Conservation (phyloP, 1,140 invertebrate genomes). For the Protaetia brevitarsis region DNA sequence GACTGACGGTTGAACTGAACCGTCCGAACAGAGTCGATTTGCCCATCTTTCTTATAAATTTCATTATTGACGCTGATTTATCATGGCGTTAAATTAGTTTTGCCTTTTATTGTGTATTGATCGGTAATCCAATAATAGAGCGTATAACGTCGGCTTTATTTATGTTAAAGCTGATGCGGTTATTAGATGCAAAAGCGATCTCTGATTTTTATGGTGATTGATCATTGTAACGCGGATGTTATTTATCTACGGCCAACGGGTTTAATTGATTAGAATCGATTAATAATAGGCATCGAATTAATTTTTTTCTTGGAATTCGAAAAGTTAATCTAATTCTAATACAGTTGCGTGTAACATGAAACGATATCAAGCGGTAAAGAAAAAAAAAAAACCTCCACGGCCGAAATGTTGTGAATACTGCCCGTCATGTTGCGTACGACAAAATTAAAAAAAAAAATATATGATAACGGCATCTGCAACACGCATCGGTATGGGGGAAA, state of each 20-base stretch:
- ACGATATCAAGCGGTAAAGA: neutral
- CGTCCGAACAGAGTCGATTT: neutral
- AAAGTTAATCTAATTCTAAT: too few species aligned
- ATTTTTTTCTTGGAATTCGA: too few species aligned
- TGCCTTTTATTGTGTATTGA: constrained; percentile 16
- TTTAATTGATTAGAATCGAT: too few species aligned
- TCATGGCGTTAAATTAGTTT: constrained; percentile 17
- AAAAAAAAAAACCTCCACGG: neutral
- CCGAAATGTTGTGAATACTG: neutral
- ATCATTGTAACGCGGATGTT: too few species aligned
- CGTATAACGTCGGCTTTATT: constrained; percentile 1
- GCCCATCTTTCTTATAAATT: neutral
- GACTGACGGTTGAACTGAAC: neutral
- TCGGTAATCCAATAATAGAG: constrained; percentile 5
- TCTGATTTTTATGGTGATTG: neutral
- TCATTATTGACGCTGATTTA: constrained; percentile 16
- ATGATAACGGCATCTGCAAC: neutral
- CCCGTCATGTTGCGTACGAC: constrained; percentile 22
- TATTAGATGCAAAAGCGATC: neutral
- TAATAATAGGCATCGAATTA: too few species aligned
- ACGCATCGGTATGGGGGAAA: constrained; percentile 24
- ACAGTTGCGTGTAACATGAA: neutral
- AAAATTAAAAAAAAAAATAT: constrained; percentile 24
- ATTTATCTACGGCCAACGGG: too few species aligned
- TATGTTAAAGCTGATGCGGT: neutral